Evolutionary conservation across 2,797 vertebrate genomes (phyloP).

Genomic region (Artibeus jamaicensis): DNA sequence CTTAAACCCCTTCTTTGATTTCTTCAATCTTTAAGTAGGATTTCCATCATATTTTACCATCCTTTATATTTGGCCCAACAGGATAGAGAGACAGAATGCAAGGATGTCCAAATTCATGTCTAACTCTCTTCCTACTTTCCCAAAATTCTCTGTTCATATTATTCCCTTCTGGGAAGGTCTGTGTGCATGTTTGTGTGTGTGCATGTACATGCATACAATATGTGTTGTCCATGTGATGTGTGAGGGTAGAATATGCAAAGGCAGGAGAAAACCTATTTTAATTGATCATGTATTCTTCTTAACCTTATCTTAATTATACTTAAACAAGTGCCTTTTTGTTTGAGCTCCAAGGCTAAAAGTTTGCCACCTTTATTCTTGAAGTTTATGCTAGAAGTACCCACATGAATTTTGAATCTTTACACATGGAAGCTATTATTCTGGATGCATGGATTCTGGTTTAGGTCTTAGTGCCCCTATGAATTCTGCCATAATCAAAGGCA

Average conservation of each 20-base stretch:
- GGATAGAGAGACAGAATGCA: not conserved
- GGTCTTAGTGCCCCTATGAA: not conserved
- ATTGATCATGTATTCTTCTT: conserved; percentile 5
- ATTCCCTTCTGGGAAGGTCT: not conserved
- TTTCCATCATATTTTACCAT: conserved; percentile 26
- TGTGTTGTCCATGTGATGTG: not conserved
- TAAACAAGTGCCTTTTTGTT: not conserved
- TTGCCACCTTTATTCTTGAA: not conserved
- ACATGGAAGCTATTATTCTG: not conserved
- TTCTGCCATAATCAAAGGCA: not conserved
- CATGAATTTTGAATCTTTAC: conserved; percentile 2
- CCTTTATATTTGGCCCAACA: not conserved
- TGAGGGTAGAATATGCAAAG: not conserved
- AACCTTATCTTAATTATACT: not conserved
- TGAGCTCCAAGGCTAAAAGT: not conserved
- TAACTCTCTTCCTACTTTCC: not conserved
- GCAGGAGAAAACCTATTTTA: not conserved
- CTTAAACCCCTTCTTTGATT: not conserved
- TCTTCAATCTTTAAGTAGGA: not conserved
- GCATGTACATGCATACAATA: not conserved
- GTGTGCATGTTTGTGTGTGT: not conserved
- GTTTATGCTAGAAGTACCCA: not conserved
- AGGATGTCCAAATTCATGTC: not conserved
- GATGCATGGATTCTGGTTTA: not conserved
- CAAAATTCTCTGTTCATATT: not conserved